These are phyloP conservation scores for Rhinolophus ferrumequinum DNA, from an alignment of 2,113 vertebrate species.

Conservation along the genomic window DNA sequence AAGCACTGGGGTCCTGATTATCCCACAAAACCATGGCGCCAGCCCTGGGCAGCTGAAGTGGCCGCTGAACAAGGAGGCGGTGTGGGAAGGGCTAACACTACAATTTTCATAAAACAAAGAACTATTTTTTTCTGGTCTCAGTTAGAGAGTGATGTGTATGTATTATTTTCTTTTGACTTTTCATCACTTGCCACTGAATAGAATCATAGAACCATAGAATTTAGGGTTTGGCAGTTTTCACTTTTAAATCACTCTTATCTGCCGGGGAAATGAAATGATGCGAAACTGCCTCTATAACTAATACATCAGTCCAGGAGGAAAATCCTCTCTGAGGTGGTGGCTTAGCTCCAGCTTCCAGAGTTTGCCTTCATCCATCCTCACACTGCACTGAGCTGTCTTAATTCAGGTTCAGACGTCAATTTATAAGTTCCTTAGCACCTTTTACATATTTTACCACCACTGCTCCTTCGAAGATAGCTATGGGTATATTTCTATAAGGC, in stretches of 20 bases:
- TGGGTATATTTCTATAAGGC: background rate
- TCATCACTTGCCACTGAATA: background rate
- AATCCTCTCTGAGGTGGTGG: background rate
- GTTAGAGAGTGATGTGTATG: background rate
- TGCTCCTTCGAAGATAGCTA: background rate
- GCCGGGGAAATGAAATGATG: background rate
- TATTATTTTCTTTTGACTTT: background rate
- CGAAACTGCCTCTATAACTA: background rate
- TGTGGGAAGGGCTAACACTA: background rate
- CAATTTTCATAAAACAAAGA: background rate
- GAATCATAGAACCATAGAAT: background rate
- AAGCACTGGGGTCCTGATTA: background rate
- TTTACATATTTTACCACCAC: background rate
- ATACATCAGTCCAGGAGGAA: background rate
- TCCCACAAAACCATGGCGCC: accelerated
- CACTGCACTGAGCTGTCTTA: background rate
- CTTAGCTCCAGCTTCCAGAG: background rate
- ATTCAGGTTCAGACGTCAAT: no score
- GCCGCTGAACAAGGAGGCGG: background rate
- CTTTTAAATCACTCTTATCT: background rate
- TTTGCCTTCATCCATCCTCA: background rate
- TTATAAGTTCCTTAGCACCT: background rate
- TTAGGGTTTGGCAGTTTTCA: background rate
- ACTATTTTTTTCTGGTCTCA: background rate
- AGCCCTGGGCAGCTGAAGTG: no score